Conservation (phyloP, 92 coral and sea anemone species). For the Phenganax stokvisi region DNA sequence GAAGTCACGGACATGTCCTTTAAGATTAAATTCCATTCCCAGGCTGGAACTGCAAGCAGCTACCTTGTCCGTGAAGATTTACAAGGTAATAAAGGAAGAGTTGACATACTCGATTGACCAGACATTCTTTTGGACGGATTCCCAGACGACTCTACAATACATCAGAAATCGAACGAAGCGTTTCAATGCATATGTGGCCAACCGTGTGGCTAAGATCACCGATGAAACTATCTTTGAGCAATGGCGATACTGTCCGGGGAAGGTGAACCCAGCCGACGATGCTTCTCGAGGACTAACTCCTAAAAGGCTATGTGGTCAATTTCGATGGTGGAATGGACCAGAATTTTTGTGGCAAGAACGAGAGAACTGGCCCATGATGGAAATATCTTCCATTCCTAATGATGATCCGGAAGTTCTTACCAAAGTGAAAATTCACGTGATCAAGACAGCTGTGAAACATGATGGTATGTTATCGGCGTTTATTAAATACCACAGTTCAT, state of each 20-base stretch:
- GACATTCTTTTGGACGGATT: slow-evolving; percentile 44
- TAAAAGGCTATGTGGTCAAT: not conserved
- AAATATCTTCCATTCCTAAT: slow-evolving; percentile 10
- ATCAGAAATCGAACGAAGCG: slow-evolving; percentile 38
- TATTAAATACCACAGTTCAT: slow-evolving; percentile 42
- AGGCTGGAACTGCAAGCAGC: slow-evolving; percentile 49
- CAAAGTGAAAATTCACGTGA: slow-evolving; percentile 8
- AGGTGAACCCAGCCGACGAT: slow-evolving; percentile 24
- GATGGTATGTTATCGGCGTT: slow-evolving; percentile 8
- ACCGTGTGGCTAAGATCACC: slow-evolving; percentile 25
- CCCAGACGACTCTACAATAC: slow-evolving; percentile 40
- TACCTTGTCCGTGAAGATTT: slow-evolving; percentile 56
- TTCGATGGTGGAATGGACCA: slow-evolving; percentile 38
- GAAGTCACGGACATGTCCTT: slow-evolving; percentile 42
- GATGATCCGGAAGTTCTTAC: slow-evolving; percentile 27
- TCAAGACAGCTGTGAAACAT: not conserved
- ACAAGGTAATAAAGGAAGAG: slow-evolving; percentile 50
- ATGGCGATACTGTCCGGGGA: slow-evolving; percentile 31
- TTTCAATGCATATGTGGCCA: slow-evolving; percentile 38
- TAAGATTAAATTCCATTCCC: slow-evolving; percentile 47
- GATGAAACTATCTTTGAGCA: slow-evolving; percentile 10
- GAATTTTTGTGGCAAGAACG: slow-evolving; percentile 15
- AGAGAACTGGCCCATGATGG: slow-evolving; percentile 23
- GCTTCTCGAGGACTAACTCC: slow-evolving; percentile 27
- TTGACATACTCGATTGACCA: slow-evolving; percentile 19